These are phyloP conservation scores for Blastobasis lacticolella DNA, from an alignment of 2,888 invertebrate genomes.

Conservation along the genomic window DNA sequence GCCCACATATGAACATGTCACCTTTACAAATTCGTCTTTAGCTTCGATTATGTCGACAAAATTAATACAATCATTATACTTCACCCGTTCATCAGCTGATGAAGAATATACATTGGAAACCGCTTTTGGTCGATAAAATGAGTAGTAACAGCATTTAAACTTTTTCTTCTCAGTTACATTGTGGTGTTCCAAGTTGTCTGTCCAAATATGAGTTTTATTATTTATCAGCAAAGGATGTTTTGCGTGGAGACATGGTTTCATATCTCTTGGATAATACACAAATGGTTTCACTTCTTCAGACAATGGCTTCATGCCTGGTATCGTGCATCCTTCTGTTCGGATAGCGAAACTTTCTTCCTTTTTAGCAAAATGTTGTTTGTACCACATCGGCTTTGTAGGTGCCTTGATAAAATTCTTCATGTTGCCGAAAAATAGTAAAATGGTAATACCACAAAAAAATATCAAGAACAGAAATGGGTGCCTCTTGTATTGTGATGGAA, in stretches of 20 bases:
- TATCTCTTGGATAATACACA: conserved; percentile 45
- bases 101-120: conserved; percentile 37
- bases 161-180: conserved; percentile 45
- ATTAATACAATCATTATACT: conserved; percentile 50
- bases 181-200: conserved; percentile 59
- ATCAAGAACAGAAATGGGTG: too few relatives aligned
- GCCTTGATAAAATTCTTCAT: too few relatives aligned
- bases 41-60: conserved; percentile 50
- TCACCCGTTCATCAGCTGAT: conserved; percentile 42
- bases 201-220: conserved; percentile 67
- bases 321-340: conserved; percentile 75
- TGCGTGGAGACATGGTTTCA: conserved; percentile 56
- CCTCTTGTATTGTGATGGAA: too few relatives aligned
- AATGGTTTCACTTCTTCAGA: conserved; percentile 65
- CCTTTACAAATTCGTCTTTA: conserved; percentile 76
- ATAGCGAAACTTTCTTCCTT: conserved; percentile 43
- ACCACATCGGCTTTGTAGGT: background rate
- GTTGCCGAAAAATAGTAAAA: too few relatives aligned
- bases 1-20: conserved; percentile 67
- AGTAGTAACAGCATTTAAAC: conserved; percentile 73
- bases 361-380: background rate
- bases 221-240: conserved; percentile 58
- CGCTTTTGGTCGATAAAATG: conserved; percentile 61
- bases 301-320: conserved; percentile 72
- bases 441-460: too few relatives aligned